A percentile compares a stretch with the other conserved stretches of the same genome.
These are phyloP conservation scores for Enteromius argenteus DNA, from an alignment of 2,797 vertebrate species.

Conservation along the genomic window DNA sequence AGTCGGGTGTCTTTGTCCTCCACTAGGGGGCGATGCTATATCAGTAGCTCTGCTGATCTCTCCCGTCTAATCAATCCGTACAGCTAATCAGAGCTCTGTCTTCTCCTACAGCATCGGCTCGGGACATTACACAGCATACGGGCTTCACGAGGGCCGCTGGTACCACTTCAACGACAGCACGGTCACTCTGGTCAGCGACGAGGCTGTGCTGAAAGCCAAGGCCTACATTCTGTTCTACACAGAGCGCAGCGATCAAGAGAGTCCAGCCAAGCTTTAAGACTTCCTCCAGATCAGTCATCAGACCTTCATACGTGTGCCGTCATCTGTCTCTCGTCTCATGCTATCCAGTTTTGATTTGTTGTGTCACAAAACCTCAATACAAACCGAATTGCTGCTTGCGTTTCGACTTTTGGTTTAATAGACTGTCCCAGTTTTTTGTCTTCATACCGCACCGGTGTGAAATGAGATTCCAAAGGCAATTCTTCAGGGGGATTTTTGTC, in stretches of 20 bases:
- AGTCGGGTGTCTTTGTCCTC: conserved; percentile 5
- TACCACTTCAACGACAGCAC: conserved; percentile 99
- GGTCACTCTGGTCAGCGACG: conserved; percentile 91
- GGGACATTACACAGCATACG: conserved; percentile 97
- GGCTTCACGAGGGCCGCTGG: conserved; percentile 90
- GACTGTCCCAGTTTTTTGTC: conserved; percentile 7
- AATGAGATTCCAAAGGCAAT: conserved; percentile 31
- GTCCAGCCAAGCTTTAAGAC: conserved; percentile 76
- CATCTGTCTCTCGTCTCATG: conserved; percentile 3
- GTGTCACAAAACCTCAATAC: conserved; percentile 79
- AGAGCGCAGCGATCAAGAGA: conserved; percentile 81
- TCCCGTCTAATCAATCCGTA: not conserved
- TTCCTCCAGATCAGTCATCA: conserved; percentile 61
- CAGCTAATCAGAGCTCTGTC: conserved; percentile 32
- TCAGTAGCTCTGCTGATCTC: not conserved
- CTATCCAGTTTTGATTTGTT: conserved; percentile 26
- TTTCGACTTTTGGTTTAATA: conserved; percentile 9
- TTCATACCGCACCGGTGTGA: not conserved
- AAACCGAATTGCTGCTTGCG: conserved; percentile 83
- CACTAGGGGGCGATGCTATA: conserved; percentile 51
- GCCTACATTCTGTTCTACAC: conserved; percentile 98
- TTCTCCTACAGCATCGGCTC: conserved; percentile 88
- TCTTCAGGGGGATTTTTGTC: conserved; percentile 19
- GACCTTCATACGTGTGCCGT: conserved; percentile 1
- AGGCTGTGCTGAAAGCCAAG: conserved; percentile 94